Percentiles rank a stretch among this genome's conserved stretches.
Evolutionary conservation across 2,113 vertebrate genomes (phyloP).

Genomic region (Paratilapia polleni): DNA sequence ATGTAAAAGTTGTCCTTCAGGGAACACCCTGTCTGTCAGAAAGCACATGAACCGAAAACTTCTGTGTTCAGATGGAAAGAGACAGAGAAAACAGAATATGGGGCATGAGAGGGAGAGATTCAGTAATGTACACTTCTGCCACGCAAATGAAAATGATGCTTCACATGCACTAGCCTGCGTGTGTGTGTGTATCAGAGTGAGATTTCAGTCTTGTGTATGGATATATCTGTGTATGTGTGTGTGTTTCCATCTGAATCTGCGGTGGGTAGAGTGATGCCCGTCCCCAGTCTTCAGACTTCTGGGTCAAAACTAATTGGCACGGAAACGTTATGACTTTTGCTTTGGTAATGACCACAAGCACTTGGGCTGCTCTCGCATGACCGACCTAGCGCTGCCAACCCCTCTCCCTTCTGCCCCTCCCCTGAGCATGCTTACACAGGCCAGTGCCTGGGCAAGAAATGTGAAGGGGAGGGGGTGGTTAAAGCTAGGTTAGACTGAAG

Average conservation of each 20-base stretch:
- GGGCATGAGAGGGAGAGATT: slow-evolving; percentile 16
- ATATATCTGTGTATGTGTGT: slow-evolving; percentile 12
- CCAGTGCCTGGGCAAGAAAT: slow-evolving; percentile 32
- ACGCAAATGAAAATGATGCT: slow-evolving; percentile 27
- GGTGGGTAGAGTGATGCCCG: slow-evolving; percentile 50
- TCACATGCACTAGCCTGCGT: background rate
- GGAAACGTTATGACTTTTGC: slow-evolving; percentile 69
- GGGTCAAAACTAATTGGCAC: slow-evolving; percentile 82
- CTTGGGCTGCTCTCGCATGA: slow-evolving; percentile 73
- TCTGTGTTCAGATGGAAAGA: background rate
- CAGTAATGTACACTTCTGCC: slow-evolving; percentile 21
- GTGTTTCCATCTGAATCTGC: slow-evolving; percentile 53
- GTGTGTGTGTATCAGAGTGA: slow-evolving; percentile 26
- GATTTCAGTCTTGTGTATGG: slow-evolving; percentile 3
- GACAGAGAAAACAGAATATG: slow-evolving; percentile 17
- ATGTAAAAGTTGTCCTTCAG: slow-evolving; percentile 16
- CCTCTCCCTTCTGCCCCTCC: slow-evolving; percentile 41
- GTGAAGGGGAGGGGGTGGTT: background rate
- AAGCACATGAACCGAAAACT: background rate
- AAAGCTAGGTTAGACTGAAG: slow-evolving; percentile 3
- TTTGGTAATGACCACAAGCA: slow-evolving; percentile 82
- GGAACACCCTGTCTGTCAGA: slow-evolving; percentile 1
- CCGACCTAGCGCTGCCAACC: slow-evolving; percentile 42
- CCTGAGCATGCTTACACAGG: slow-evolving; percentile 53
- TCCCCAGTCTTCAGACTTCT: slow-evolving; percentile 66